Percentiles rank a stretch among this genome's conserved stretches.
phyloP scores from a whole-genome alignment of 2,888 invertebrate genomes.

The Drosophila infuscata region DNA sequence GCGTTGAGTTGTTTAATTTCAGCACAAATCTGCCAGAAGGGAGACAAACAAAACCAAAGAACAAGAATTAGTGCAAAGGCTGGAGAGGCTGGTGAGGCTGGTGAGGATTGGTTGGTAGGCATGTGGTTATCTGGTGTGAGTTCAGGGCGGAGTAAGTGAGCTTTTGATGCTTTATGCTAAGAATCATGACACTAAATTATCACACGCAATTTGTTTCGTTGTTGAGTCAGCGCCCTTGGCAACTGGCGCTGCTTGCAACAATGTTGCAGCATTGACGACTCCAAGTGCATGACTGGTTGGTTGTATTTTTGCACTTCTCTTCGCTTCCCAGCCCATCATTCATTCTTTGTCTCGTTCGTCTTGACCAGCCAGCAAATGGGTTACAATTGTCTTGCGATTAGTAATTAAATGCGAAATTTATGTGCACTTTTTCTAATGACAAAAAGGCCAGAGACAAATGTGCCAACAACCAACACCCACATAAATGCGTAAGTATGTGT shows the following conservation, averaged over 20 bases:
- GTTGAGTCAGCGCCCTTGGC: constrained; percentile 73
- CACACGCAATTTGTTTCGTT: constrained; percentile 69
- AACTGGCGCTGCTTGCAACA: constrained; percentile 50
- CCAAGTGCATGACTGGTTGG: constrained; percentile 23
- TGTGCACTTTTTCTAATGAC: constrained; percentile 73
- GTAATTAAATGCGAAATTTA: constrained; percentile 80
- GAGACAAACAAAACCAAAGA: constrained; percentile 12
- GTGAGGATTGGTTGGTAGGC: no score
- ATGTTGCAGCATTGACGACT: constrained; percentile 57
- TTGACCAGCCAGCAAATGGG: constrained; percentile 8
- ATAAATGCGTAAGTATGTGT: not conserved
- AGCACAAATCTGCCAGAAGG: constrained; percentile 81
- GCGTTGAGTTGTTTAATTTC: constrained; percentile 82
- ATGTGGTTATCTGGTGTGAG: not conserved
- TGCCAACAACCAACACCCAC: constrained; percentile 19
- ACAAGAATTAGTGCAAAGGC: constrained; percentile 14
- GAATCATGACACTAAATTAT: constrained; percentile 80
- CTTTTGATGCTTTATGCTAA: constrained; percentile 74
- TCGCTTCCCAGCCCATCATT: not conserved
- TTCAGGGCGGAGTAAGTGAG: constrained; percentile 58
- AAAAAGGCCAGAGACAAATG: constrained; percentile 70
- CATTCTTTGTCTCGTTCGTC: not conserved
- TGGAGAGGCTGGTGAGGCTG: no score
- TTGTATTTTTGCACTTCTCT: not conserved
- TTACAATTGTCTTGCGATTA: constrained; percentile 71